Evolutionary conservation across 2,888 invertebrate genomes (phyloP).

Genomic region (Drosophila hamatofila): DNA sequence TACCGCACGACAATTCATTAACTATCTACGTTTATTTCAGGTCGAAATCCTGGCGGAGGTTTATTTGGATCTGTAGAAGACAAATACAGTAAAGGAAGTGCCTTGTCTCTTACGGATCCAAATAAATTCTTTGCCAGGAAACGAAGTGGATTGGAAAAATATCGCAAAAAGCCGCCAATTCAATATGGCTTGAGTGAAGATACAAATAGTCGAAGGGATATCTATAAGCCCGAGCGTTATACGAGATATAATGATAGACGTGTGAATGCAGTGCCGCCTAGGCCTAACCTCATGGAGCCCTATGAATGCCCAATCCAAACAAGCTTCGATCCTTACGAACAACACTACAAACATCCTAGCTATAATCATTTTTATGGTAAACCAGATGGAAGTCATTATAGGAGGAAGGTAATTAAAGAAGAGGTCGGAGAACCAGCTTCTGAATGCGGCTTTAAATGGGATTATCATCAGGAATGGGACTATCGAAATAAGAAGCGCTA

Average conservation of each 20-base stretch:
- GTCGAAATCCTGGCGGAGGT: constrained; percentile 55
- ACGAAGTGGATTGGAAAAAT: constrained; percentile 8
- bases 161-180: not conserved
- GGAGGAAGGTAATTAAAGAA: not conserved
- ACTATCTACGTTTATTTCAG: constrained; percentile 19
- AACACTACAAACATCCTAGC: not conserved
- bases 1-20: too few relatives aligned
- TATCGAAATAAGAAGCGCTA: not conserved
- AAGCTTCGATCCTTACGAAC: not conserved
- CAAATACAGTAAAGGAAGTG: constrained; percentile 5
- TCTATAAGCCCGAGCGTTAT: constrained; percentile 3
- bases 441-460: not conserved
- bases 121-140: constrained; percentile 44
- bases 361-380: not conserved
- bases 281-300: not conserved
- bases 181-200: not conserved
- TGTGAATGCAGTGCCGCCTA: not conserved
- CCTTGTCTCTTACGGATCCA: constrained; percentile 33
- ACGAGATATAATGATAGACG: not conserved
- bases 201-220: not conserved
- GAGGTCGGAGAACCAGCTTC: not conserved
- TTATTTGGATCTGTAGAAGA: constrained; percentile 23
- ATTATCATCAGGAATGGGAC: not conserved
- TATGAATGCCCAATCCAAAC: constrained; percentile 10
- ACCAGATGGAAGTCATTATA: not conserved